Evolutionary conservation across 1,140 invertebrate genomes (phyloP).

Genomic region (Gryllus bimaculatus): DNA sequence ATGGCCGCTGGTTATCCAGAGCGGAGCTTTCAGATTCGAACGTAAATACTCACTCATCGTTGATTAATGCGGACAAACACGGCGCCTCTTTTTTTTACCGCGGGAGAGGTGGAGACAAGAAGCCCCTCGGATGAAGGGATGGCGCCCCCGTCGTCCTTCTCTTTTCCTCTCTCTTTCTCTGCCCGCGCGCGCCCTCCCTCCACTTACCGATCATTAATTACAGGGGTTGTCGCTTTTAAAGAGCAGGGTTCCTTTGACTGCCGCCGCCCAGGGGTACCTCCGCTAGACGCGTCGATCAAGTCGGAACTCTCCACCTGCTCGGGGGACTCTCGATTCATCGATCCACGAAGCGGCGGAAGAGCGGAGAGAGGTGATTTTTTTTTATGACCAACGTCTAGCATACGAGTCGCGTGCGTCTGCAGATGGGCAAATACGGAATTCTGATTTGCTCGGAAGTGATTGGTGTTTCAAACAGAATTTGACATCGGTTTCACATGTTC

Average conservation of each 20-base stretch:
- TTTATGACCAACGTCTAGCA: no score
- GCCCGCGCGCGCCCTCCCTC: no score
- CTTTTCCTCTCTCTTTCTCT: background rate
- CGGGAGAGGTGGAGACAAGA: background rate
- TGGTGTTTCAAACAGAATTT: no score
- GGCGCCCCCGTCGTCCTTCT: background rate
- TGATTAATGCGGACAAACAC: background rate
- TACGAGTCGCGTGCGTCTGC: no score
- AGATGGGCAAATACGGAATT: no score
- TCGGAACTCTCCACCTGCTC: no score
- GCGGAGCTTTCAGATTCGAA: background rate
- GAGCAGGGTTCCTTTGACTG: background rate
- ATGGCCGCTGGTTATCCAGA: background rate
- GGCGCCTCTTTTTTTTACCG: background rate
- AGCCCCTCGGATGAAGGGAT: background rate
- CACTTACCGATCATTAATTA: conserved; percentile 1
- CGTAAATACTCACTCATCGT: background rate
- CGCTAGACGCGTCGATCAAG: no score
- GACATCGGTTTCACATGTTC: no score
- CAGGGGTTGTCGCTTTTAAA: background rate
- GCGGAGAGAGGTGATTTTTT: no score
- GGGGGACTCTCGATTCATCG: no score
- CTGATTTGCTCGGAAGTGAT: no score
- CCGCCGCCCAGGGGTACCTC: background rate
- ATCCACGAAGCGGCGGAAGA: no score